Percentiles rank a stretch among this genome's conserved stretches.
Conservation (phyloP, 2,888 invertebrate species). For the Mesorhabditis spiculigera region DNA sequence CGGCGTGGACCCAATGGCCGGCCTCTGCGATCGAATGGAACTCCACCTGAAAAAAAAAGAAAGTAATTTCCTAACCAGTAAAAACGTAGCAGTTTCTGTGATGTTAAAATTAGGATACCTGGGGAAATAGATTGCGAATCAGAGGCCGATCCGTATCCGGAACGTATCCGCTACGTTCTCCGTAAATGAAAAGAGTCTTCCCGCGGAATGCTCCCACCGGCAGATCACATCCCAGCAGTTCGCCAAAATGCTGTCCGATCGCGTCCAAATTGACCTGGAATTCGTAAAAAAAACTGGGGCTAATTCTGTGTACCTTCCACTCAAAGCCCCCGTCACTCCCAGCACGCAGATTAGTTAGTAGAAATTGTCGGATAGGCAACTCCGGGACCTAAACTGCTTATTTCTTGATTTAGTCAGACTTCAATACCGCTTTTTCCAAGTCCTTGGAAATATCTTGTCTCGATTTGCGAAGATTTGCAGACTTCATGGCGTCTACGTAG, state of each 20-base stretch:
- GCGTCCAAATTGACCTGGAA: constrained; percentile 80
- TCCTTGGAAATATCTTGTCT: constrained; percentile 36
- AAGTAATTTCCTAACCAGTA: background rate
- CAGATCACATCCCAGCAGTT: constrained; percentile 56
- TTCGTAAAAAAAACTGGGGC: constrained; percentile 62
- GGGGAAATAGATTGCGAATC: constrained; percentile 35
- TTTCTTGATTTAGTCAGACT: background rate
- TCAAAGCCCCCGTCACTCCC: constrained; percentile 22
- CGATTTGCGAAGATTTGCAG: constrained; percentile 30
- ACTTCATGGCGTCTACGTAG: constrained; percentile 38
- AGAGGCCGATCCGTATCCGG: constrained; percentile 47
- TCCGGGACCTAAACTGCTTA: constrained; percentile 65
- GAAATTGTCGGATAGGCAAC: constrained; percentile 71
- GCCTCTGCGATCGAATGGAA: constrained; percentile 75
- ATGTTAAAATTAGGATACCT: constrained; percentile 11
- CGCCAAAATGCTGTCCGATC: constrained; percentile 69
- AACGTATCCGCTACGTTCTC: constrained; percentile 78
- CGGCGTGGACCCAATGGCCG: constrained; percentile 90
- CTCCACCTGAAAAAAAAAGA: constrained; percentile 62
- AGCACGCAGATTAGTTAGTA: constrained; percentile 77
- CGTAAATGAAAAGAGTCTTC: constrained; percentile 79
- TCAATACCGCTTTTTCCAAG: constrained; percentile 18
- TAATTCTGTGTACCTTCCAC: constrained; percentile 57
- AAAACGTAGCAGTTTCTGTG: background rate
- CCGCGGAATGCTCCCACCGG: constrained; percentile 65